phyloP scores from a whole-genome alignment of 2,888 invertebrate species.

The Anthrax anthrax region DNA sequence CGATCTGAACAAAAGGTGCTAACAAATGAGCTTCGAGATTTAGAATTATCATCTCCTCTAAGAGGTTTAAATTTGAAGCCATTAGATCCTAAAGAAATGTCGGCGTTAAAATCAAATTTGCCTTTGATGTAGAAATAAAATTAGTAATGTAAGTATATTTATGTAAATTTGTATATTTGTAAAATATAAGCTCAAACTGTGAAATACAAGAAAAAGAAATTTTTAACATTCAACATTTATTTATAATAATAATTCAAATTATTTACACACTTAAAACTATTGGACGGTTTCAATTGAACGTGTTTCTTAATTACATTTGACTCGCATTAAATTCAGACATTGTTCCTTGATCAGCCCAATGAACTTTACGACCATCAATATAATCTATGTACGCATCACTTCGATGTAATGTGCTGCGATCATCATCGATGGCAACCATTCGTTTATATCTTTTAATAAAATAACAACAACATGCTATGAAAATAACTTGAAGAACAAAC shows the following conservation, averaged over 20 bases:
- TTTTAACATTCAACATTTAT: no score
- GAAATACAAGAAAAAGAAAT: no score
- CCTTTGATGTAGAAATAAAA: slow-evolving; percentile 13
- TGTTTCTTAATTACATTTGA: background rate
- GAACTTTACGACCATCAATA: slow-evolving; percentile 52
- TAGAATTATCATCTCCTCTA: slow-evolving; percentile 26
- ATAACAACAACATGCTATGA: slow-evolving; percentile 40
- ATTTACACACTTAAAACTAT: no score
- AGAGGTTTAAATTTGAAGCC: slow-evolving; percentile 30
- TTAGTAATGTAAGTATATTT: no score
- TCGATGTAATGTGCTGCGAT: slow-evolving; percentile 33
- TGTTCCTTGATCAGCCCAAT: slow-evolving; percentile 47
- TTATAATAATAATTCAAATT: no score
- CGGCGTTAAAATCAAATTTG: slow-evolving; percentile 23
- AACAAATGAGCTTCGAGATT: slow-evolving; percentile 29
- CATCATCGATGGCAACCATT: slow-evolving; percentile 36
- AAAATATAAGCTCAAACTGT: no score
- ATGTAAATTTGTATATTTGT: no score
- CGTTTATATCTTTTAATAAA: slow-evolving; percentile 41
- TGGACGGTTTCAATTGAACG: background rate
- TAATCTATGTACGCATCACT: slow-evolving; percentile 48
- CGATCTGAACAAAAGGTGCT: slow-evolving; percentile 30
- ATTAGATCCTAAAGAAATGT: slow-evolving; percentile 25
- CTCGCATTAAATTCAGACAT: background rate
- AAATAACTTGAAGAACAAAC: slow-evolving; percentile 41